Conservation (phyloP, 2,113 vertebrate genomes). For the Albula goreensis region DNA sequence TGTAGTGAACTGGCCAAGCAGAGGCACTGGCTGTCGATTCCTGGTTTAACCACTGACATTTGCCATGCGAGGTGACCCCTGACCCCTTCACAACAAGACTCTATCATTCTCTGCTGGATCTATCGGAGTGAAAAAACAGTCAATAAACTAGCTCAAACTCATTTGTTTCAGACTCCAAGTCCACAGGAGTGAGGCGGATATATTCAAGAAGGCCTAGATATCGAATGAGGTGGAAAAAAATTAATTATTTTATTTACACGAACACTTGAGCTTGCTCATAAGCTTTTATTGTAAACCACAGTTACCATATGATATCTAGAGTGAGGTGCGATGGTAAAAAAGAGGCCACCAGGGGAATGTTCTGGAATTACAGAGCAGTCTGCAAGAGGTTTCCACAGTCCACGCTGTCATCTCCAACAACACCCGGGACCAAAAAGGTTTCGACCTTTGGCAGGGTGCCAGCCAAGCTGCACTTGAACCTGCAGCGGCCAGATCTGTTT, state of each 20-base stretch:
- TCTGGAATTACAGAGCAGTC: background rate
- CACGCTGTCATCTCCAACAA: constrained; percentile 73
- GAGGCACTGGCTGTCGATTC: constrained; percentile 9
- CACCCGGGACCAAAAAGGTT: constrained; percentile 66
- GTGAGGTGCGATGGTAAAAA: background rate
- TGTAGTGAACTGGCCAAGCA: background rate
- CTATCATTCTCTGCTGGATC: constrained; percentile 16
- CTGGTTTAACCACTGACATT: constrained; percentile 22
- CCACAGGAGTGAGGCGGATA: background rate
- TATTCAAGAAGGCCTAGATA: background rate
- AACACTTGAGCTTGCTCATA: background rate
- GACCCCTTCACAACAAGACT: background rate
- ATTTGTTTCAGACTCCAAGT: background rate
- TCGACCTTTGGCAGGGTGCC: constrained; percentile 69
- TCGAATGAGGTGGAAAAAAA: background rate
- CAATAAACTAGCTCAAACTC: background rate
- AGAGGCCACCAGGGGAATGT: background rate
- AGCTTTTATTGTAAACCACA: constrained; percentile 22
- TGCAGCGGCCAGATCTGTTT: constrained; percentile 52
- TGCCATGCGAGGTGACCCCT: constrained; percentile 8
- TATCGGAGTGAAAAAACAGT: background rate
- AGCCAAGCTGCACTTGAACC: constrained; percentile 75
- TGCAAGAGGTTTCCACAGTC: constrained; percentile 79
- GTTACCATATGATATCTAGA: background rate
- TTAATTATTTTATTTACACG: background rate